phyloP scores from a whole-genome alignment of 2,888 invertebrate species.

The Tetramorium bicarinatum region DNA sequence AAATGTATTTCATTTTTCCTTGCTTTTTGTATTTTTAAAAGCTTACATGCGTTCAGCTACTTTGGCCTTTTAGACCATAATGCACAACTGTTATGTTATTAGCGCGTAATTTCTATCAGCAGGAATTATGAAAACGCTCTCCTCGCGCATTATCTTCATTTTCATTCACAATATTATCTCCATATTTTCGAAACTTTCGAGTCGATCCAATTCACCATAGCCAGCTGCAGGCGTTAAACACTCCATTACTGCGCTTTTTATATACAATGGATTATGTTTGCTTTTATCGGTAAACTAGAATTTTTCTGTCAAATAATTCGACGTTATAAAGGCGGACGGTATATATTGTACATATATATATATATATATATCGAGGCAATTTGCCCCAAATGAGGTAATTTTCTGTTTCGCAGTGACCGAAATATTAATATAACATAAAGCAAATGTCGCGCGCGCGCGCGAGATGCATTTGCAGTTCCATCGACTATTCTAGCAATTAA shows the following conservation, averaged over 20 bases:
- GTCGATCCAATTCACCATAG: slow-evolving; percentile 24
- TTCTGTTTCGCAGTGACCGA: slow-evolving; percentile 34
- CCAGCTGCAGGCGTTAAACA: slow-evolving; percentile 22
- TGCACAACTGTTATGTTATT: slow-evolving; percentile 27
- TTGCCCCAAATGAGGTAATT: slow-evolving; percentile 53
- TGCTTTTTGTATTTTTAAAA: slow-evolving; percentile 6
- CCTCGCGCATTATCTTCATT: slow-evolving; percentile 24
- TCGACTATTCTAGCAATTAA: slow-evolving; percentile 57
- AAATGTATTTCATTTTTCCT: background rate
- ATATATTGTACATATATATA: no score
- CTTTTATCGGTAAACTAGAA: slow-evolving; percentile 50
- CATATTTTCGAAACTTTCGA: slow-evolving; percentile 37
- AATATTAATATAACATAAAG: slow-evolving; percentile 56
- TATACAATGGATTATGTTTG: slow-evolving; percentile 53
- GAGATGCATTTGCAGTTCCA: slow-evolving; percentile 54
- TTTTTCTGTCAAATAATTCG: slow-evolving; percentile 48
- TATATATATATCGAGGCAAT: slow-evolving; percentile 38
- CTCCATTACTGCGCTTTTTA: slow-evolving; percentile 43
- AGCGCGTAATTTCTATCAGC: slow-evolving; percentile 34
- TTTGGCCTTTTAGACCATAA: slow-evolving; percentile 15
- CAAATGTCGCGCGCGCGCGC: slow-evolving; percentile 31
- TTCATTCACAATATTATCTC: slow-evolving; percentile 30
- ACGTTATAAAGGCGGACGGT: background rate
- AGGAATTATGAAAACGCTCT: slow-evolving; percentile 17
- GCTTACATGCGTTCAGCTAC: background rate